Evolutionary conservation across 2,113 vertebrate genomes (phyloP).

Genomic region (Psophia crepitans): DNA sequence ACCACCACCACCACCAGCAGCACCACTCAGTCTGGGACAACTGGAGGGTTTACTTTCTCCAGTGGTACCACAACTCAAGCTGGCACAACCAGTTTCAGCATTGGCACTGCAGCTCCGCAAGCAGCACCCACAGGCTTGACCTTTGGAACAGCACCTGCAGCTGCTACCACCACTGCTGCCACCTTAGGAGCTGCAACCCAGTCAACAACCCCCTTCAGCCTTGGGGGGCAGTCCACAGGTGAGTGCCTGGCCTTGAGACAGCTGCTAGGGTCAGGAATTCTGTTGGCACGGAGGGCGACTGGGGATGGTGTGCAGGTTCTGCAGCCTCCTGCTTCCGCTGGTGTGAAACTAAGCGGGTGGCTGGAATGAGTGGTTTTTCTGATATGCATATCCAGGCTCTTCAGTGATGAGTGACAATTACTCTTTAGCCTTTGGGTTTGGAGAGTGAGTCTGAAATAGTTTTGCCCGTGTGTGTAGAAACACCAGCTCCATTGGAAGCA

Average conservation of each 20-base stretch:
- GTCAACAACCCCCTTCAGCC: slow-evolving; percentile 55
- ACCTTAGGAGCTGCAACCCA: slow-evolving; percentile 32
- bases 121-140: slow-evolving; percentile 20
- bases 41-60: slow-evolving; percentile 63
- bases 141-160: slow-evolving; percentile 70
- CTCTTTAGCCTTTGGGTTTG: neutral
- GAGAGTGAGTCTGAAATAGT: neutral
- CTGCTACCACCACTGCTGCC: slow-evolving; percentile 27
- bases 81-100: neutral
- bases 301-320: neutral
- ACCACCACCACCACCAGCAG: neutral
- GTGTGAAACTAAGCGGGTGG: accelerated
- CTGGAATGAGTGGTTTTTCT: neutral
- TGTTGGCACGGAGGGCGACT: accelerated
- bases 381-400: accelerated
- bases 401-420: neutral
- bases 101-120: neutral
- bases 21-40: neutral
- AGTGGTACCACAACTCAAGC: neutral
- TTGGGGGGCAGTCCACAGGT: slow-evolving; percentile 51
- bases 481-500: neutral
- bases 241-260: neutral
- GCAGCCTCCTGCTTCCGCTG: neutral
- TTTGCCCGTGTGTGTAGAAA: neutral
- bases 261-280: neutral